phyloP scores from a whole-genome alignment of 2,797 vertebrate species.

The Margarornis squamiger region DNA sequence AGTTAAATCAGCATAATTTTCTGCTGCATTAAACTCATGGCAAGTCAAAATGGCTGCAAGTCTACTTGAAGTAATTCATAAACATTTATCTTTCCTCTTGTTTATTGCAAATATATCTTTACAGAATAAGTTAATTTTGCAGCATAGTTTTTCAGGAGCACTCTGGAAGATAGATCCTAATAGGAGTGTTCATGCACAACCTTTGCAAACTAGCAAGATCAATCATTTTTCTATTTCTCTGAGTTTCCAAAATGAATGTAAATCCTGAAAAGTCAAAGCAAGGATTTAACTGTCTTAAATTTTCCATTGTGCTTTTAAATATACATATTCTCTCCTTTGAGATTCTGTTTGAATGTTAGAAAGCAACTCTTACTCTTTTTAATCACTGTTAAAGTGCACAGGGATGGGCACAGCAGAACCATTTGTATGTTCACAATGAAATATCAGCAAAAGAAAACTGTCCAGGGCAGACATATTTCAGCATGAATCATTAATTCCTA shows the following conservation, averaged over 20 bases:
- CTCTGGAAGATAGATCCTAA: background rate
- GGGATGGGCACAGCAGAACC: background rate
- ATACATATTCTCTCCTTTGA: background rate
- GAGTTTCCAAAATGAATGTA: slow-evolving; percentile 1
- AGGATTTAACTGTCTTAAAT: slow-evolving; percentile 18
- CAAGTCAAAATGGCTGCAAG: slow-evolving; percentile 19
- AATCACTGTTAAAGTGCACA: background rate
- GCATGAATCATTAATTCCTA: slow-evolving; percentile 52
- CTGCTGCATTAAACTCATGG: background rate
- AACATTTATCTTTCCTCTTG: background rate
- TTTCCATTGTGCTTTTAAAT: slow-evolving; percentile 30
- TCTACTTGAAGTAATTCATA: background rate
- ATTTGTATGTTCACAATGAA: background rate
- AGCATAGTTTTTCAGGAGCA: background rate
- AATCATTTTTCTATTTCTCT: background rate
- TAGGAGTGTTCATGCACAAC: background rate
- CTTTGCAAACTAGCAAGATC: background rate
- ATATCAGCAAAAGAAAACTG: slow-evolving; percentile 50
- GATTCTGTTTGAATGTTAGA: background rate
- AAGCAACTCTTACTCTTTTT: slow-evolving; percentile 7
- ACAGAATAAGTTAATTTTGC: background rate
- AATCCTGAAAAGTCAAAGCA: slow-evolving; percentile 33
- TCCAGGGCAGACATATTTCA: slow-evolving; percentile 49
- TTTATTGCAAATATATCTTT: background rate
- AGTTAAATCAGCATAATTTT: slow-evolving; percentile 19